phyloP scores from a whole-genome alignment of 2,888 invertebrate genomes.

The Phalera bucephala region DNA sequence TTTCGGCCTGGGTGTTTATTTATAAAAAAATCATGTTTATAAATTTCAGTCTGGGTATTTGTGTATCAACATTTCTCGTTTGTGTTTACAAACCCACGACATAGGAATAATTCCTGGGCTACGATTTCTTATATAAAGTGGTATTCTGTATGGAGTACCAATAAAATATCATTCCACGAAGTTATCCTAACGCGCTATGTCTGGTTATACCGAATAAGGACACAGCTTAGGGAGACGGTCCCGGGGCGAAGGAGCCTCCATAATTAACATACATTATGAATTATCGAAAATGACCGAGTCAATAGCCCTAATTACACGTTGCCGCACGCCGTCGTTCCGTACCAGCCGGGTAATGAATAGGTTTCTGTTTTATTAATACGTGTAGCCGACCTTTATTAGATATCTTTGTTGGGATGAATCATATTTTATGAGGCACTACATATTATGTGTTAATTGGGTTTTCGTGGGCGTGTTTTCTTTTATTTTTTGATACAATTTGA shows the following conservation, averaged over 20 bases:
- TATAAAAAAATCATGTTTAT: too few relatives aligned
- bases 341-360: constrained; percentile 64
- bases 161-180: too few relatives aligned
- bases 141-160: too few relatives aligned
- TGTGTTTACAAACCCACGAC: too few relatives aligned
- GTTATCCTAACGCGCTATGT: too few relatives aligned
- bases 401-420: constrained; percentile 67
- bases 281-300: constrained; percentile 77
- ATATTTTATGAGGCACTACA: constrained; percentile 55
- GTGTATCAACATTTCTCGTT: too few relatives aligned
- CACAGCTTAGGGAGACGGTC: constrained; percentile 41
- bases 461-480: constrained; percentile 29
- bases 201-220: too few relatives aligned
- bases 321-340: constrained; percentile 44
- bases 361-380: constrained; percentile 70
- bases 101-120: too few relatives aligned
- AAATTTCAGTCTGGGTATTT: too few relatives aligned
- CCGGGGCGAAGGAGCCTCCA: constrained; percentile 65
- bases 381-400: constrained; percentile 62
- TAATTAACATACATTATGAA: constrained; percentile 82
- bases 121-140: too few relatives aligned
- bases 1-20: too few relatives aligned
- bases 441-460: constrained; percentile 66
- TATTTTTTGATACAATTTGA: constrained; percentile 16
- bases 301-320: constrained; percentile 75